Conservation (phyloP, 2,113 vertebrate genomes). For the Hydrolagus affinis region DNA sequence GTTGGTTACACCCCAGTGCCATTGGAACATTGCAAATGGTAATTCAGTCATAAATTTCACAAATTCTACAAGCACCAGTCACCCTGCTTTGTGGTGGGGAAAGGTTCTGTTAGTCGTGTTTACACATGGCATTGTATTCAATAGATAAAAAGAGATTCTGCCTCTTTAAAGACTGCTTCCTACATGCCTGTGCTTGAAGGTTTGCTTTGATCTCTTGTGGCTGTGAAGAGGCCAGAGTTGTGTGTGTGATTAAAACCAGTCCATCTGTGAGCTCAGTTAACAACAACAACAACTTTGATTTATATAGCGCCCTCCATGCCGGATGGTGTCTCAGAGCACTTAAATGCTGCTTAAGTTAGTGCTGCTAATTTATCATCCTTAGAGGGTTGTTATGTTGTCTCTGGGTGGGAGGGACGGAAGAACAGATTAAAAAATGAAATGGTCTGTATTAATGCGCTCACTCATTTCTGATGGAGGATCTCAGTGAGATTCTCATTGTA, state of each 20-base stretch:
- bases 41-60: background rate
- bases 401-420: background rate
- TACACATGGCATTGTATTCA: background rate
- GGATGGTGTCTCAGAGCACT: too few relatives aligned
- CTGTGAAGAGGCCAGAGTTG: background rate
- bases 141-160: background rate
- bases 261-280: background rate
- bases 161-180: background rate
- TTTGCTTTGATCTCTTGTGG: slow-evolving; percentile 2
- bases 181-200: background rate
- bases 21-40: background rate
- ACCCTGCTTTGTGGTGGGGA: too few relatives aligned
- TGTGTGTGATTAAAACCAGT: slow-evolving; percentile 1
- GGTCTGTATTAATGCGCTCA: background rate
- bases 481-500: background rate
- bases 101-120: background rate
- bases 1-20: too few relatives aligned
- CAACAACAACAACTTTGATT: too few relatives aligned
- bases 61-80: slow-evolving; percentile 3
- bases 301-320: too few relatives aligned
- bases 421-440: background rate
- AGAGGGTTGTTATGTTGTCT: background rate
- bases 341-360: too few relatives aligned
- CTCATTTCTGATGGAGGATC: background rate
- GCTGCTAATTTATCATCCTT: slow-evolving; percentile 1